Base-by-base conservation (phyloP, 2,113 vertebrate species). In the Toxostoma redivivum region DNA sequence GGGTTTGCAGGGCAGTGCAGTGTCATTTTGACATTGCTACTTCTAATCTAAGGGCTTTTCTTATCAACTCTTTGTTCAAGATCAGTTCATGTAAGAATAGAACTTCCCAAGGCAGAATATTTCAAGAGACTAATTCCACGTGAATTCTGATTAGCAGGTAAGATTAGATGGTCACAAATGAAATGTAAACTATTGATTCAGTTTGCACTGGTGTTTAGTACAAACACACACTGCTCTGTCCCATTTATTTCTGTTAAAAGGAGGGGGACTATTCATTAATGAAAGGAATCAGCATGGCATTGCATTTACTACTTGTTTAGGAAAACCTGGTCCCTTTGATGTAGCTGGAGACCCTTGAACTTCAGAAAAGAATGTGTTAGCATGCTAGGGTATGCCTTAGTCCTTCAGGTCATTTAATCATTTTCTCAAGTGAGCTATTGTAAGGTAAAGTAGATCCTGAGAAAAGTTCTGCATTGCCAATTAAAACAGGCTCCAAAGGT, bases 261-360 rank as follows among this genome's bases (percentile, higher is more conserved):
- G 87, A 92, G 21, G 12, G 12, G 31, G 23, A 50, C 64, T 74
- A 15, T 92, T 97, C 88, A 86, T 97, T 97, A 97, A 54, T 84
- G 84, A 70, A 96, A 88, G 69, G 93, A 97, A 97, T 69, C 60
- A 90, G 84, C 85, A 38, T 89, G 38, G 90, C 90, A 81, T 92
- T 91, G 51, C 82, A 53, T 87, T 94, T 90, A 83, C 89, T 93
- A 42, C 4, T 11, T 83, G 73, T 80, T 81, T 58, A 86, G 86
- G 82, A 90, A 84, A 90, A 95, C 64, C 38, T 23, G 53, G 60
- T 81, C 54, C 77, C 78, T 97, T 97, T 97, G 96, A 96, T 96
- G 86, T 97, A 92, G 92, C 74, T 72, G 40, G 60, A 69, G 92
- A 95, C 74, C 93, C 95, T 88, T 97, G 94, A 97, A 97, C 95